These are phyloP conservation scores for Urophycis tenuis DNA, from an alignment of 2,797 vertebrate species.

Conservation along the genomic window DNA sequence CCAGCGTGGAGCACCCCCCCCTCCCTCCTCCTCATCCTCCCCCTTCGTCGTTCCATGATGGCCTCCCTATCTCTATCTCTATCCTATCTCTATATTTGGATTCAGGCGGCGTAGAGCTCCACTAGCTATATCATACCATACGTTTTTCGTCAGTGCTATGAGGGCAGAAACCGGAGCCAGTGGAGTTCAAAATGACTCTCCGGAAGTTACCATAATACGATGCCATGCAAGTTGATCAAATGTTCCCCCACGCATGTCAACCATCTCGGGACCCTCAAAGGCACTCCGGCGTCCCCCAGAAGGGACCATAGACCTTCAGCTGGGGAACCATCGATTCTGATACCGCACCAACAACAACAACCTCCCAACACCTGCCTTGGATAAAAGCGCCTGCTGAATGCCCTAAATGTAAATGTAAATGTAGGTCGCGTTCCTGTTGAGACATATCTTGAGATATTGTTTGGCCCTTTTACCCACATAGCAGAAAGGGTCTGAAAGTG, in stretches of 20 bases:
- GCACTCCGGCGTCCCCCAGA: not conserved
- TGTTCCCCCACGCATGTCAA: not conserved
- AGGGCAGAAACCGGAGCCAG: not conserved
- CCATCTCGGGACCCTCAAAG: not conserved
- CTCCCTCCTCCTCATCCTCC: not conserved
- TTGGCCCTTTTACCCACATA: not conserved
- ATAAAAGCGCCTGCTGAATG: too few relatives aligned
- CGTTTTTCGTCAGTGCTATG: not conserved
- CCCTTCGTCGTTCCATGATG: not conserved
- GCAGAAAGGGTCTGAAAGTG: not conserved
- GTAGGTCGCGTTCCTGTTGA: not conserved
- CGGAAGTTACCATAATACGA: not conserved
- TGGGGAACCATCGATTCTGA: not conserved
- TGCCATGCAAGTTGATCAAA: not conserved
- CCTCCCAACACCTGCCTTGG: not conserved
- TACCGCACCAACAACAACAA: not conserved
- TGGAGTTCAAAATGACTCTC: not conserved
- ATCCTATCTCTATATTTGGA: not conserved
- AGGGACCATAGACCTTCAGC: not conserved
- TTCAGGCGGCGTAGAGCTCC: not conserved
- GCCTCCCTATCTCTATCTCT: not conserved
- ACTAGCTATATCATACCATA: not conserved
- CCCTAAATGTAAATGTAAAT: too few relatives aligned
- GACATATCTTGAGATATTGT: not conserved
- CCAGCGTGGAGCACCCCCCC: conserved; percentile 28